A percentile compares a stretch with the other conserved stretches of the same genome.
Evolutionary conservation across 1,140 invertebrate genomes (phyloP).

Genomic region (Alviniconcha marisindica): DNA sequence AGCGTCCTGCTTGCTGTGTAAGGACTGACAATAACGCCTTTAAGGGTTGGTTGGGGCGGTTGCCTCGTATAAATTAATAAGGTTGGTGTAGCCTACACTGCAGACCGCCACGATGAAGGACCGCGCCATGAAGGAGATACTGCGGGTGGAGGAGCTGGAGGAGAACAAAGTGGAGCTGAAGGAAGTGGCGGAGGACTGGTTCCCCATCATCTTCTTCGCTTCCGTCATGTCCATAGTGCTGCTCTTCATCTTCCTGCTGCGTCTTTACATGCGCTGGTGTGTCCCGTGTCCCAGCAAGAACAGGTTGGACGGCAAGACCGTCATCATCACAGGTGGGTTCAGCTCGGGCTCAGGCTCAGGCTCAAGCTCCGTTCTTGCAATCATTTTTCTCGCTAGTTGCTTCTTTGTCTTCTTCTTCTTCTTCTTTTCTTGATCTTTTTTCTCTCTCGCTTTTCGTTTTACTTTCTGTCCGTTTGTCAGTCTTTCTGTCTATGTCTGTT

Average conservation of each 20-base stretch:
- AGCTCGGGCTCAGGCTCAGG: too few relatives aligned
- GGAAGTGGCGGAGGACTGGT: constrained; percentile 51
- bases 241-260: constrained; percentile 58
- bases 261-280: constrained; percentile 63
- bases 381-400: too few relatives aligned
- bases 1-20: too few relatives aligned
- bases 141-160: constrained; percentile 55
- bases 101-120: neutral
- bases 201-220: constrained; percentile 52
- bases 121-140: constrained; percentile 43
- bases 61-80: too few relatives aligned
- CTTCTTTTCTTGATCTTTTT: neutral
- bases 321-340: constrained; percentile 67
- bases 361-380: too few relatives aligned
- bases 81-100: too few relatives aligned
- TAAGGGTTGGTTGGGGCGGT: too few relatives aligned
- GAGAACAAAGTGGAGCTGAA: constrained; percentile 55
- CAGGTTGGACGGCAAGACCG: constrained; percentile 67
- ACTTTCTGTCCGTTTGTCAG: too few relatives aligned
- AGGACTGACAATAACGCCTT: too few relatives aligned
- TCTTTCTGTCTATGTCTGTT: too few relatives aligned
- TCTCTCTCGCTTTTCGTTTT: neutral
- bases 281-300: constrained; percentile 59
- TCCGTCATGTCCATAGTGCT: constrained; percentile 54
- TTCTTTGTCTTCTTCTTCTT: too few relatives aligned